A percentile compares a stretch with the other conserved stretches of the same genome.
Conservation (phyloP, 2,113 vertebrate species). For the Rhinichthys klamathensis region DNA sequence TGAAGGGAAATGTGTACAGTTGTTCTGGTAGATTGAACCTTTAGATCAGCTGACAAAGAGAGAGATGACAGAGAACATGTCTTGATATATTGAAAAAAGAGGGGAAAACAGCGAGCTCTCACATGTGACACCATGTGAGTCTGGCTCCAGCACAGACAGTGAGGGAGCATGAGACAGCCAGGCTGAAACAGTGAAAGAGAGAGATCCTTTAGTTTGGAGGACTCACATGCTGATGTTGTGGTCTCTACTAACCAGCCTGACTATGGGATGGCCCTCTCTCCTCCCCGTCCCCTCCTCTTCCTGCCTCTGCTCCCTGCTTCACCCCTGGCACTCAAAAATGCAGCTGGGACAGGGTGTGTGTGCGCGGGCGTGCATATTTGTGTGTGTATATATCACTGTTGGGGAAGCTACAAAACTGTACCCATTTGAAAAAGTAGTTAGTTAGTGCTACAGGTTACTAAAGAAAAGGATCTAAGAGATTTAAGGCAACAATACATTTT, state of each 20-base stretch:
- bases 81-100: slow-evolving; percentile 34
- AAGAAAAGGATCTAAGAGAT: not conserved
- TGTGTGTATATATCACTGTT: slow-evolving; percentile 36
- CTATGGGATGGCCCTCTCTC: slow-evolving; percentile 37
- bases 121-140: slow-evolving; percentile 59
- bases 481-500: not conserved
- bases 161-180: slow-evolving; percentile 57
- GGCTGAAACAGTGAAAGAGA: slow-evolving; percentile 46
- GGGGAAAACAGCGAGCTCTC: slow-evolving; percentile 42
- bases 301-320: slow-evolving; percentile 56
- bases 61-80: not conserved
- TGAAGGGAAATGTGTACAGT: not conserved
- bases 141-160: slow-evolving; percentile 51
- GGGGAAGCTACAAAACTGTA: slow-evolving; percentile 5
- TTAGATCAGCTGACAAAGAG: slow-evolving; percentile 28
- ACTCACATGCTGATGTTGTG: slow-evolving; percentile 68
- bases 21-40: not conserved
- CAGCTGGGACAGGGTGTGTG: slow-evolving; percentile 63
- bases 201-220: slow-evolving; percentile 64
- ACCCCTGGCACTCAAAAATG: slow-evolving; percentile 58
- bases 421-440: not conserved
- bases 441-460: not conserved
- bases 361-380: slow-evolving; percentile 35
- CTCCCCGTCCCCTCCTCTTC: slow-evolving; percentile 23
- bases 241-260: slow-evolving; percentile 55